These are phyloP conservation scores for Cyaniris semiargus DNA, from an alignment of 2,888 invertebrate species.

Conservation along the genomic window DNA sequence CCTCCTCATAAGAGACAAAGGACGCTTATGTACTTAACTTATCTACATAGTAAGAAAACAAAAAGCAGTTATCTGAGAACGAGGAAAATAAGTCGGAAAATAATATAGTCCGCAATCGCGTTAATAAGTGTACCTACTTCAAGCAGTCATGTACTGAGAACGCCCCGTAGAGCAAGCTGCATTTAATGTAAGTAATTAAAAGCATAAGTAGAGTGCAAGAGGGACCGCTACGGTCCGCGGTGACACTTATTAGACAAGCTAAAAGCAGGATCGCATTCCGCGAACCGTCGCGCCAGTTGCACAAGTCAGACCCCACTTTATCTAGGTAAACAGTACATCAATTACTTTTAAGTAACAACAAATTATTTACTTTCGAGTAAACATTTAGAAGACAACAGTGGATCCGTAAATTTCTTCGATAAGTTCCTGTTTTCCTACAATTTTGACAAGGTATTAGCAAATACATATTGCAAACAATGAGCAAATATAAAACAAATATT, in stretches of 20 bases:
- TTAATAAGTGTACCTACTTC: constrained; percentile 29
- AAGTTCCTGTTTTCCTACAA: not conserved
- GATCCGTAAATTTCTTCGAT: not conserved
- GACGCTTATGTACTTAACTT: constrained; percentile 11
- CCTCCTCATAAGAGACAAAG: constrained; percentile 1
- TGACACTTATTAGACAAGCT: constrained; percentile 70
- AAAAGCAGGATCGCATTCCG: constrained; percentile 53
- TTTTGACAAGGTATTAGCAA: too few species aligned
- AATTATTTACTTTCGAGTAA: not conserved
- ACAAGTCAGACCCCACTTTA: constrained; percentile 38
- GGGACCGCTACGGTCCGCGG: constrained; percentile 61
- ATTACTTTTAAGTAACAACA: constrained; percentile 33
- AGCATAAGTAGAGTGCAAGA: constrained; percentile 71
- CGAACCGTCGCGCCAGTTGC: constrained; percentile 52
- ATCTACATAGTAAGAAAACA: constrained; percentile 12
- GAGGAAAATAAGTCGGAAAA: not conserved
- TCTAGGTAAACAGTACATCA: constrained; percentile 45
- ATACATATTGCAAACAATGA: not conserved
- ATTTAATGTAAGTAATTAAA: constrained; percentile 65
- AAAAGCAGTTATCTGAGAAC: constrained; percentile 6
- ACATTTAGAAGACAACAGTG: not conserved
- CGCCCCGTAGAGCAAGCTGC: constrained; percentile 33
- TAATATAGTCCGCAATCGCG: constrained; percentile 11
- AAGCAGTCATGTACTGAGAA: constrained; percentile 34
- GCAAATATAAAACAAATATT: not conserved